Evolutionary conservation across 2,797 vertebrate genomes (phyloP).

Genomic region (Trichosurus vulpecula): DNA sequence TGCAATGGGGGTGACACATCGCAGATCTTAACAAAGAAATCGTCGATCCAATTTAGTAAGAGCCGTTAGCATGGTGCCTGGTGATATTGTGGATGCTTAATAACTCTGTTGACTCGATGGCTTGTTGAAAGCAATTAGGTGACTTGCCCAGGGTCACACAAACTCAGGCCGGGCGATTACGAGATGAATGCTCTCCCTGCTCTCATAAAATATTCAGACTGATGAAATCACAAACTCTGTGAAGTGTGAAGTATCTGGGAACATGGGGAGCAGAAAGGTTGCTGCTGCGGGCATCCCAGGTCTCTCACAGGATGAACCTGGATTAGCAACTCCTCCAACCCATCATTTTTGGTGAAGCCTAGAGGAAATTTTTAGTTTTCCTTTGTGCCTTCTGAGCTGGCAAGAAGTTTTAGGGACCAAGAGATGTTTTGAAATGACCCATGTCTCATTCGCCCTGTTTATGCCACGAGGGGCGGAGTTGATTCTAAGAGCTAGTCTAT

Average conservation of each 20-base stretch:
- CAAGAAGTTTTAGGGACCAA: slow-evolving; percentile 44
- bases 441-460: not conserved
- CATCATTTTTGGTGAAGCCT: slow-evolving; percentile 37
- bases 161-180: not conserved
- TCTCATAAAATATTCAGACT: not conserved
- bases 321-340: slow-evolving; percentile 38
- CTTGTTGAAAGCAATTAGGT: not conserved
- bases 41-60: not conserved
- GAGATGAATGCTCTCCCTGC: not conserved
- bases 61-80: not conserved
- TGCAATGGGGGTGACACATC: not conserved
- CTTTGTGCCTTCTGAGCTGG: slow-evolving; percentile 41
- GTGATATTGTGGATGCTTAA: slow-evolving; percentile 9
- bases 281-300: slow-evolving; percentile 13
- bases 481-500: slow-evolving; percentile 61
- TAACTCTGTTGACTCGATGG: slow-evolving; percentile 31
- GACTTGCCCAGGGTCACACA: not conserved
- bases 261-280: not conserved
- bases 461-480: slow-evolving; percentile 19
- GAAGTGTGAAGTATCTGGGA: not conserved
- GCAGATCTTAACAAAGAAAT: not conserved
- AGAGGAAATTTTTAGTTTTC: slow-evolving; percentile 39
- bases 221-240: not conserved
- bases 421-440: slow-evolving; percentile 54
- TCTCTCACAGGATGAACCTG: slow-evolving; percentile 50